These are phyloP conservation scores for Chloroceryle inda DNA, from an alignment of 2,797 vertebrate species.

Conservation along the genomic window DNA sequence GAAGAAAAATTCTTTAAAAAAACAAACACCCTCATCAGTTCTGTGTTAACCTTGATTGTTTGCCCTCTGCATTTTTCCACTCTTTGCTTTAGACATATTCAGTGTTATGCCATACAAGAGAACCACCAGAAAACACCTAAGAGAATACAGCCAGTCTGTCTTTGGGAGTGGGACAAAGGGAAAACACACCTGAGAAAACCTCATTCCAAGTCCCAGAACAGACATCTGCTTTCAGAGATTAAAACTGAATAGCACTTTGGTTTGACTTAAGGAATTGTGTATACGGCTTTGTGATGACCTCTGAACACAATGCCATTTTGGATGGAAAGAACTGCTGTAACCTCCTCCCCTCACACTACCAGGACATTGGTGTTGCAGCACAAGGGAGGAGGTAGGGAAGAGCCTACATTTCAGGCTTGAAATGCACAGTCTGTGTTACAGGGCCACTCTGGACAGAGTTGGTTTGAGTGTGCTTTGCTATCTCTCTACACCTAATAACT, in stretches of 20 bases:
- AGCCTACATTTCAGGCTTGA: neutral
- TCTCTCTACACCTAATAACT: neutral
- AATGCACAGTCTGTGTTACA: accelerated
- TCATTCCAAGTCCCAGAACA: neutral
- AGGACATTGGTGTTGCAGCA: accelerated
- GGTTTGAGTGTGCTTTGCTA: neutral
- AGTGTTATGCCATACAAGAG: neutral
- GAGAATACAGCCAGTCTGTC: neutral
- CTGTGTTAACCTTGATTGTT: neutral
- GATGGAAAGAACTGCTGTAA: neutral
- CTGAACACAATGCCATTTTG: neutral
- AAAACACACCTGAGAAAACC: neutral
- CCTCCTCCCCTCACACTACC: neutral
- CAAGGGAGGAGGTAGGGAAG: neutral
- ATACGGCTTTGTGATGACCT: neutral
- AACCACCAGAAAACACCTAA: neutral
- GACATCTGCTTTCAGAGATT: neutral
- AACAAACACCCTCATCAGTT: neutral
- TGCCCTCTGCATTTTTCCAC: neutral
- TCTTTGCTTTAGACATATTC: neutral
- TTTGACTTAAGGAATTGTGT: neutral
- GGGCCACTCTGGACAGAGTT: neutral
- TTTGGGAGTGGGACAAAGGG: neutral
- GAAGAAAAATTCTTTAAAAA: neutral
- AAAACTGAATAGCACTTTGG: neutral